Base-by-base conservation (phyloP, 2,888 invertebrate species). In the Acanthococcus lagerstroemiae region DNA sequence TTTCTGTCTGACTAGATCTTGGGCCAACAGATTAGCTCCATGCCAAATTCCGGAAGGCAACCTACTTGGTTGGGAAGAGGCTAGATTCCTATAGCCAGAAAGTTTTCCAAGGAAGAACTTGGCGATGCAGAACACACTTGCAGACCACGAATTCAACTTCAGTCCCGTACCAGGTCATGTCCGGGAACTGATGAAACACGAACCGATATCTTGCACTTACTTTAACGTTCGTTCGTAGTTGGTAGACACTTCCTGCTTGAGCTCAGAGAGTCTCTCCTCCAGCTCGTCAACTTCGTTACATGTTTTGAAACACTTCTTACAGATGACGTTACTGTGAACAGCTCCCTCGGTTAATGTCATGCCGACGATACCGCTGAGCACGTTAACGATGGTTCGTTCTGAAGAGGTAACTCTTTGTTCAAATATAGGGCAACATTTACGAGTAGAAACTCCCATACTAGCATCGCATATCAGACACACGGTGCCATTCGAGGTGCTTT, bases 301-400 rank as follows among this genome's bases (percentile, higher is more conserved):
- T 6, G 80, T 72, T 72, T 82, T 82, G 70, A 79, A 82, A 73
- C 88, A 88, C 71, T 84, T 85, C 73, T 82, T 84, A 74, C 88
- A 88, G 2, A 88, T 73, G 27, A 74, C 72, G 55, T 71, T 71
- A 67, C 73, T 73, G 61, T 84, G 83, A 0, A 79, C 79, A 45
- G 74, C 76, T 1, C 80, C 78, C 70, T 81, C 79, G 6, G 75
- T 76, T 0, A 86, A 71, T 1, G 79, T 77, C 65, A 74, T 76
- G 55, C 80, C 78, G 24, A 83, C 72, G 17, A 82, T 74, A 55
- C 76, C 73, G 56, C 77, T 76, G 68, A 83, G 77, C 9, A 78
- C 75, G 56, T 76, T 75, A 21, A 74, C 71, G 15, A 79, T 74
- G 12, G 75, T 73, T 67, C 76, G 76, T 9, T 77, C 76, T 4